These are phyloP conservation scores for Zaprionus davidi DNA, from an alignment of 1,140 invertebrate species.

Conservation along the genomic window DNA sequence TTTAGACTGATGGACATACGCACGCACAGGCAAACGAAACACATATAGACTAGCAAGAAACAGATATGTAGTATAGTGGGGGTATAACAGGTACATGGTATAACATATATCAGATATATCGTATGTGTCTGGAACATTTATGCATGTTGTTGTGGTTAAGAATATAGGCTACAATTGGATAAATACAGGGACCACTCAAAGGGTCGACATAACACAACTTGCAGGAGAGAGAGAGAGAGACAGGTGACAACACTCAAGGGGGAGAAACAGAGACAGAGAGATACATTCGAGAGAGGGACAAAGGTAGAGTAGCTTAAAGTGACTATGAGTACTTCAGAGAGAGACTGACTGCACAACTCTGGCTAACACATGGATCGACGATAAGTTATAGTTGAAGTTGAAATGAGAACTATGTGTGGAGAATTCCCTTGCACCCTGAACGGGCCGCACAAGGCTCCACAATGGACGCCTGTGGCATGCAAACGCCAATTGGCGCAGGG, in stretches of 20 bases:
- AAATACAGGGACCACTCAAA: too few species aligned
- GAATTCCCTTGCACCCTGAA: conserved; percentile 46
- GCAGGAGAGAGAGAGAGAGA: conserved; percentile 11
- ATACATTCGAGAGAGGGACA: background rate
- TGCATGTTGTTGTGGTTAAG: conserved; percentile 39
- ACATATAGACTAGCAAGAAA: conserved; percentile 32
- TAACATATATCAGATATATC: conserved; percentile 1
- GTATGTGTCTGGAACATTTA: conserved; percentile 12
- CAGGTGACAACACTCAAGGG: conserved; percentile 34
- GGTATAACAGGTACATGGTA: conserved; percentile 12
- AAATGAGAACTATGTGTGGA: background rate
- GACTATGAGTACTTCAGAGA: background rate
- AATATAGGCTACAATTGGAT: conserved; percentile 34
- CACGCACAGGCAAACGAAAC: conserved; percentile 27
- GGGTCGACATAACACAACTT: conserved; percentile 34
- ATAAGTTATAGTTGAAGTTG: background rate
- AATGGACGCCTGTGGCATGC: conserved; percentile 70
- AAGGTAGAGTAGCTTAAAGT: background rate
- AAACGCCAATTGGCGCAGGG: conserved; percentile 35
- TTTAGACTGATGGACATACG: background rate
- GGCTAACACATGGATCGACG: background rate
- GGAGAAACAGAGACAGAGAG: background rate
- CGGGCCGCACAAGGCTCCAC: conserved; percentile 68
- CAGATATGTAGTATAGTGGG: conserved; percentile 22
- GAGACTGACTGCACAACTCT: background rate